These are phyloP conservation scores for Coremacera marginata DNA, from an alignment of 2,888 invertebrate genomes.

Conservation along the genomic window DNA sequence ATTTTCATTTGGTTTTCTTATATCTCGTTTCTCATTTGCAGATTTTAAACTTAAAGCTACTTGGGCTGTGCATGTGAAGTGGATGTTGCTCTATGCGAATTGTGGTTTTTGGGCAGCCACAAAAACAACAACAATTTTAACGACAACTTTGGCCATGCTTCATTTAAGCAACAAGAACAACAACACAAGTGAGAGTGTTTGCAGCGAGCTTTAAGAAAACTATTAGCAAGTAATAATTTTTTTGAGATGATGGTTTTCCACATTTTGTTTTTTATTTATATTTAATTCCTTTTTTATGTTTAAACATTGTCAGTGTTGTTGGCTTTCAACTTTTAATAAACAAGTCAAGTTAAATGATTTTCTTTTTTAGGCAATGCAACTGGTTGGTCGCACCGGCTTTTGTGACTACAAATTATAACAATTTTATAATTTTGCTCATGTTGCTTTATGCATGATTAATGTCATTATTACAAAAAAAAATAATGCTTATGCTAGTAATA, in stretches of 20 bases:
- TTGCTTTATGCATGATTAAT: too few relatives aligned
- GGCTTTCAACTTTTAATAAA: not conserved
- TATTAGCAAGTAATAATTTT: not conserved
- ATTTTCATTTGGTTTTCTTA: not conserved
- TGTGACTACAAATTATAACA: too few relatives aligned
- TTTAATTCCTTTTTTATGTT: too few relatives aligned
- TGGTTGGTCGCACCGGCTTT: too few relatives aligned
- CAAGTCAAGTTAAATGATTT: not conserved
- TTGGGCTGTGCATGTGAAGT: conserved; percentile 6
- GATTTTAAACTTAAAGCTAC: too few relatives aligned
- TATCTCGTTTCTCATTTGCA: not conserved
- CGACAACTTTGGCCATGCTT: not conserved
- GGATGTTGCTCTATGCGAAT: too few relatives aligned
- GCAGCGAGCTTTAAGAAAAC: too few relatives aligned
- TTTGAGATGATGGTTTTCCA: not conserved
- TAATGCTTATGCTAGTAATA: too few relatives aligned
- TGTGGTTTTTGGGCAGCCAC: not conserved
- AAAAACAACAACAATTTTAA: not conserved
- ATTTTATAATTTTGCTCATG: too few relatives aligned
- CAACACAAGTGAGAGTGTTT: conserved; percentile 15
- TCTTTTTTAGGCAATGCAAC: too few relatives aligned
- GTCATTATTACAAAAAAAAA: too few relatives aligned
- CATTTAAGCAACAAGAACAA: not conserved
- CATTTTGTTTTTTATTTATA: not conserved
- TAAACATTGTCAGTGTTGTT: not conserved